These are phyloP conservation scores for Drosophila helvetica DNA, from an alignment of 2,888 invertebrate genomes.

Conservation along the genomic window DNA sequence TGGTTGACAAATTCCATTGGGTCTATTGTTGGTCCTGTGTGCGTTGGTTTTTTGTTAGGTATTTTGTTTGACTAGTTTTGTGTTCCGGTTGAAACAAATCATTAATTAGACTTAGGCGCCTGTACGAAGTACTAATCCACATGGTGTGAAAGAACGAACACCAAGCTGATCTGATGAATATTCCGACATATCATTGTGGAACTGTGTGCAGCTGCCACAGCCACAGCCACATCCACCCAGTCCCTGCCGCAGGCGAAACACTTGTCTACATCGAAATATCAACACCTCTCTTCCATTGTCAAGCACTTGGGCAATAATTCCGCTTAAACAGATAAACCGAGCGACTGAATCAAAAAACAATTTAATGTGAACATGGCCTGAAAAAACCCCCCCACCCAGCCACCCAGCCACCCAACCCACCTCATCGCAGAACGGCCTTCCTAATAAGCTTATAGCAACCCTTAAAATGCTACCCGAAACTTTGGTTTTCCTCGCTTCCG, in stretches of 20 bases:
- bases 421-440: neutral
- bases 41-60: constrained; percentile 7
- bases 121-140: constrained; percentile 28
- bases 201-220: constrained; percentile 56
- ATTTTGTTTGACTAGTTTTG: constrained; percentile 29
- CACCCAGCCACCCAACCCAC: neutral
- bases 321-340: constrained; percentile 75
- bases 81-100: constrained; percentile 57
- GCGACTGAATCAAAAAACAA: constrained; percentile 64
- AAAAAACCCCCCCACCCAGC: constrained; percentile 17
- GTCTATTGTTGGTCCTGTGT: constrained; percentile 9
- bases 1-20: constrained; percentile 74
- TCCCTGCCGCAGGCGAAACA: constrained; percentile 18
- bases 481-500: constrained; percentile 36
- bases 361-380: constrained; percentile 49
- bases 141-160: constrained; percentile 4
- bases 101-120: constrained; percentile 67
- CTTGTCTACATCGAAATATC: constrained; percentile 44
- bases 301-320: constrained; percentile 71
- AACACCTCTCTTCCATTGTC: constrained; percentile 36
- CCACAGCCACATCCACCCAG: constrained; percentile 34
- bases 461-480: constrained; percentile 57
- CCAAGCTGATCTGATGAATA: constrained; percentile 1
- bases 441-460: constrained; percentile 73
- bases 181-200: constrained; percentile 33